Evolutionary conservation across 2,888 invertebrate species (phyloP), one percentile per base, ranked within the genome.

Genomic region (Fragum fragum): DNA sequence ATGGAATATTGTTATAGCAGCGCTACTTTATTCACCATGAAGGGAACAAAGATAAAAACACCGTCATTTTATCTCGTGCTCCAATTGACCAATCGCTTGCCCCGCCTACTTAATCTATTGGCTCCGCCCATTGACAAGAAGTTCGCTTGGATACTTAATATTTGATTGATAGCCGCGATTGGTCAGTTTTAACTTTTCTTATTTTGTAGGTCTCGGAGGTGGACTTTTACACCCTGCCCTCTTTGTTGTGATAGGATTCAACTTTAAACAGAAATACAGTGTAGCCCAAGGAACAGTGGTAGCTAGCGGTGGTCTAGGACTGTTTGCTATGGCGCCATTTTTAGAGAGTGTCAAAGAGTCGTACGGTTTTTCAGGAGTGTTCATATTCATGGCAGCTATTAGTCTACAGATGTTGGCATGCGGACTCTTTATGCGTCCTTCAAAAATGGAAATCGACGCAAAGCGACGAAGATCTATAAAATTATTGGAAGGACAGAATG

Each of bases 241-340:
- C 9, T 66, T 66, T 26, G 66, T 66, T 21, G 66, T 66, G 39
- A 66, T 66, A 36, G n/a, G 80, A 14, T 84, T 77, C 63, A 80
- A 82, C 53, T 86, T 86, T 71, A 61, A 76, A 36, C 26, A 57
- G 21, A 76, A 66, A n/a, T 53, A 76, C n/a, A 84, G 80, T 42
- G 18, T 86, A 7, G 86, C 84, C 9, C 57, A 68, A 18, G 84
- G 86, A 9, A 53, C 82, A 18, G 78, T 79, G 14, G 42, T 76
- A 21, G 73, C 84, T 6, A 82, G 84, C 14, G 53, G 57, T 29
- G 86, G 84, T 16, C 63, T 81, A n/a, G 86, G 82, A 52, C 66
- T 80, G 2, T 80, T 86, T 53, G 36, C 73, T 21, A 39, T 86
- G 16, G 66, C 84, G 29, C 84, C 82, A 5, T 9, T 84, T 23